phyloP scores from a whole-genome alignment of 1,140 invertebrate genomes.

The Drosophila gunungcola region DNA sequence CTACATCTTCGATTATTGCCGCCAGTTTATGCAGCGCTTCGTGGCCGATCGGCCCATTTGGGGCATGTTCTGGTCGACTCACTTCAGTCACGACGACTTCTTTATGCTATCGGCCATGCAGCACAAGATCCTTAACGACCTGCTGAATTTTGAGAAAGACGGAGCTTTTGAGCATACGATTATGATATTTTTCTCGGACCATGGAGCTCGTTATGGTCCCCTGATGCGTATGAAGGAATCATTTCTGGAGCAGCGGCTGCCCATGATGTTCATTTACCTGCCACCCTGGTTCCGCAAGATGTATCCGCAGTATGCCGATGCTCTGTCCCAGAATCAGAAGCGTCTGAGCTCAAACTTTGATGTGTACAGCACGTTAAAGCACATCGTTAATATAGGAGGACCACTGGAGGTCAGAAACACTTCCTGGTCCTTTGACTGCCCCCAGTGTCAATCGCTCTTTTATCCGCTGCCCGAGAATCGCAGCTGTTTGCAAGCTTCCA shows the following conservation, averaged over 20 bases:
- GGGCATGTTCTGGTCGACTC: constrained; percentile 92
- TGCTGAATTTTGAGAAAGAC: constrained; percentile 86
- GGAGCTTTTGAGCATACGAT: constrained; percentile 88
- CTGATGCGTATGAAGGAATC: constrained; percentile 89
- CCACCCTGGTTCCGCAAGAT: constrained; percentile 90
- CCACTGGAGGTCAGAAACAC: background rate
- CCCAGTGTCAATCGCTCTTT: constrained; percentile 88
- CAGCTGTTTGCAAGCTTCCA: constrained; percentile 89
- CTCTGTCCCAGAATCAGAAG: constrained; percentile 89
- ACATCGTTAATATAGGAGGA: constrained; percentile 77
- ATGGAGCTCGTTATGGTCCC: constrained; percentile 94
- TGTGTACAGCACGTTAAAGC: constrained; percentile 88
- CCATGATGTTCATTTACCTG: constrained; percentile 92
- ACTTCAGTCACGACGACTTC: constrained; percentile 90
- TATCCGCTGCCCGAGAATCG: constrained; percentile 87
- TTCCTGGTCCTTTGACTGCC: constrained; percentile 84
- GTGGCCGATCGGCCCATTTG: constrained; percentile 86
- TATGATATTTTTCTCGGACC: constrained; percentile 95
- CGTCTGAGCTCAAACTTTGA: constrained; percentile 93
- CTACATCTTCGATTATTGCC: constrained; percentile 86
- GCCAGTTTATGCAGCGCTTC: constrained; percentile 86
- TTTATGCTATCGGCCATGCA: constrained; percentile 90
- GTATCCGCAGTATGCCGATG: constrained; percentile 87
- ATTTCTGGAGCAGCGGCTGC: constrained; percentile 94
- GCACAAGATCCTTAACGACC: constrained; percentile 86